Percentiles rank a stretch among this genome's conserved stretches.
Evolutionary conservation across 2,797 vertebrate species (phyloP).

Genomic region (Acanthurus tractus): DNA sequence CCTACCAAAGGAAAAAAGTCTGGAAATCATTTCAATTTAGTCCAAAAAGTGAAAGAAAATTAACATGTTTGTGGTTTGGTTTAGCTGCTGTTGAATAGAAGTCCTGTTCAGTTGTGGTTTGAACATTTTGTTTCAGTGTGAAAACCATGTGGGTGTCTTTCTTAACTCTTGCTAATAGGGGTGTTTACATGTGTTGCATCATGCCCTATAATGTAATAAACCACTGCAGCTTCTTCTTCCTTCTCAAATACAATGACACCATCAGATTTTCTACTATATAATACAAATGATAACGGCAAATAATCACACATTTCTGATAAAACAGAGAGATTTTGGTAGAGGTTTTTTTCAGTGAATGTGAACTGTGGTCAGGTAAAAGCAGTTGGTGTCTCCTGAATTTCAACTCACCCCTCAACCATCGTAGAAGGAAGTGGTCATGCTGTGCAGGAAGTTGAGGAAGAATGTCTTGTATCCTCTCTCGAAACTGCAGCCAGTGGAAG

Average conservation of each 20-base stretch:
- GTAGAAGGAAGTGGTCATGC: constrained; percentile 93
- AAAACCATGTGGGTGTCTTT: constrained; percentile 19
- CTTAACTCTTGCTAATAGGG: constrained; percentile 7
- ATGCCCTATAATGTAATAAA: constrained; percentile 26
- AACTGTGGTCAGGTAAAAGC: not conserved
- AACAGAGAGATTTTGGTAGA: not conserved
- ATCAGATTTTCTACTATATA: not conserved
- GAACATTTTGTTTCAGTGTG: not conserved
- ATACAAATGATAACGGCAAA: not conserved
- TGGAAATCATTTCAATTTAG: not conserved
- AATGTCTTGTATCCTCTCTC: constrained; percentile 90
- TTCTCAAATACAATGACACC: fast-evolving
- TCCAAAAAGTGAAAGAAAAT: not conserved
- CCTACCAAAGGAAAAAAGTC: not conserved
- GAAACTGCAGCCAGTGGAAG: constrained; percentile 84
- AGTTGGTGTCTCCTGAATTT: not conserved
- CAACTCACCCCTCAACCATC: constrained; percentile 94
- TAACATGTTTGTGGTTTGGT: not conserved
- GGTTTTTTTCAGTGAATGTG: not conserved
- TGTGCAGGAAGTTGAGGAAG: constrained; percentile 89
- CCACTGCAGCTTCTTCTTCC: constrained; percentile 30
- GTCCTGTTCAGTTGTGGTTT: not conserved
- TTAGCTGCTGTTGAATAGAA: not conserved
- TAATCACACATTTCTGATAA: not conserved
- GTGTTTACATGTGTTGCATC: constrained; percentile 16